Conservation (phyloP, 1,140 invertebrate species). For the Drosophila baimaii region DNA sequence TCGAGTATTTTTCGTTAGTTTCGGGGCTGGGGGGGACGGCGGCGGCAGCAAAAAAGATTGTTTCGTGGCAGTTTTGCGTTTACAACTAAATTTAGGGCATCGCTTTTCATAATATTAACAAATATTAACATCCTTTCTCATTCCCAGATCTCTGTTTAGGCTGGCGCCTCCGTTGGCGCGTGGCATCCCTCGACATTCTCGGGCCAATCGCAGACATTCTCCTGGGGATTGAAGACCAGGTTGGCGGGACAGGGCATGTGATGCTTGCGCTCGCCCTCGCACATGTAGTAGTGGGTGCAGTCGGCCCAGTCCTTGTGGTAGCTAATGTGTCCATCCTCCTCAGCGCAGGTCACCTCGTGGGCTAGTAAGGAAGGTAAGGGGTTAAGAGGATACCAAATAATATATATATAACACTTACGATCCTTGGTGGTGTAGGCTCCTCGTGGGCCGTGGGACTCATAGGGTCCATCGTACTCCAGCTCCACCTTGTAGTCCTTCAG, state of each 20-base stretch:
- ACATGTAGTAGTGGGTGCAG: conserved; percentile 98
- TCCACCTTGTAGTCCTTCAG: conserved; percentile 92
- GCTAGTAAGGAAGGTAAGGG: conserved; percentile 85
- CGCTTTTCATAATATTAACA: conserved; percentile 71
- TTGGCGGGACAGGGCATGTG: conserved; percentile 98
- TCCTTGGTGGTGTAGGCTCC: conserved; percentile 93
- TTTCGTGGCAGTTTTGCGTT: conserved; percentile 65
- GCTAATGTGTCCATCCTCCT: conserved; percentile 96
- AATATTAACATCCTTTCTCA: conserved; percentile 34
- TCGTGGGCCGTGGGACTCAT: conserved; percentile 89
- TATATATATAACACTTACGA: conserved; percentile 87
- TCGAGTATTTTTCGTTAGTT: conserved; percentile 71
- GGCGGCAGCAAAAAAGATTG: conserved; percentile 54
- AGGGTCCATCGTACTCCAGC: conserved; percentile 94
- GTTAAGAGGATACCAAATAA: neutral
- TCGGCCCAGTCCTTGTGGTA: conserved; percentile 96
- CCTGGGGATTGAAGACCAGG: conserved; percentile 95
- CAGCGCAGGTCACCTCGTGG: conserved; percentile 94
- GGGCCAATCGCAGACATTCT: conserved; percentile 98
- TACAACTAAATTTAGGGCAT: conserved; percentile 69
- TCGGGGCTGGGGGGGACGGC: conserved; percentile 1
- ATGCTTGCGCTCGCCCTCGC: conserved; percentile 96
- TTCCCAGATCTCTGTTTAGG: conserved; percentile 46
- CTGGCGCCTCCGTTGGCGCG: conserved; percentile 91
- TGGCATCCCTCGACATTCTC: conserved; percentile 96